Evolutionary conservation across 2,113 vertebrate species (phyloP).

Genomic region (Perognathus longimembris): DNA sequence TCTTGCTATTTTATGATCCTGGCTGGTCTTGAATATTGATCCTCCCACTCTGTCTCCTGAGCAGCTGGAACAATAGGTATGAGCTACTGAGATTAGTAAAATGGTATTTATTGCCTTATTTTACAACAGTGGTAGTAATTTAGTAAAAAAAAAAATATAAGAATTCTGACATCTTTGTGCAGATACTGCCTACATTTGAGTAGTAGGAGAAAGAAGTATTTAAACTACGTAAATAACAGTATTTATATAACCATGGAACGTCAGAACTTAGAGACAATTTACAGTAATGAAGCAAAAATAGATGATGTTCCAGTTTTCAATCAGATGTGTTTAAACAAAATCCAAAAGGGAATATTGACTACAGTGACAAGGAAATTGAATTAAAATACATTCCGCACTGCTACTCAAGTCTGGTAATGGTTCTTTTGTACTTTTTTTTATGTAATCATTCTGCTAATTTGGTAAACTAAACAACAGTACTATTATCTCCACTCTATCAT

Average conservation of each 20-base stretch:
- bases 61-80: too few species aligned
- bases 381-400: background rate
- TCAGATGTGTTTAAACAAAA: background rate
- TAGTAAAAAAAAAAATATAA: too few species aligned
- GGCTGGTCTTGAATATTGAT: too few species aligned
- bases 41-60: too few species aligned
- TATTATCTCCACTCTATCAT: background rate
- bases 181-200: background rate
- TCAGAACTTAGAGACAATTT: background rate
- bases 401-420: background rate
- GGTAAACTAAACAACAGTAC: background rate
- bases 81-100: too few species aligned
- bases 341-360: background rate
- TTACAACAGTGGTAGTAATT: too few species aligned
- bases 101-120: too few species aligned
- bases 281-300: background rate
- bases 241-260: background rate
- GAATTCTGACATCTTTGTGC: too few species aligned
- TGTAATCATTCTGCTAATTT: background rate
- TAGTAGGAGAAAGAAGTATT: background rate
- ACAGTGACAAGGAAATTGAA: background rate
- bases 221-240: background rate
- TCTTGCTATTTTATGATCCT: too few species aligned
- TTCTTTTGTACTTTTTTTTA: background rate
- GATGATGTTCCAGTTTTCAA: background rate